Base-by-base conservation (phyloP, 2,888 invertebrate species). In the Formica aserva region DNA sequence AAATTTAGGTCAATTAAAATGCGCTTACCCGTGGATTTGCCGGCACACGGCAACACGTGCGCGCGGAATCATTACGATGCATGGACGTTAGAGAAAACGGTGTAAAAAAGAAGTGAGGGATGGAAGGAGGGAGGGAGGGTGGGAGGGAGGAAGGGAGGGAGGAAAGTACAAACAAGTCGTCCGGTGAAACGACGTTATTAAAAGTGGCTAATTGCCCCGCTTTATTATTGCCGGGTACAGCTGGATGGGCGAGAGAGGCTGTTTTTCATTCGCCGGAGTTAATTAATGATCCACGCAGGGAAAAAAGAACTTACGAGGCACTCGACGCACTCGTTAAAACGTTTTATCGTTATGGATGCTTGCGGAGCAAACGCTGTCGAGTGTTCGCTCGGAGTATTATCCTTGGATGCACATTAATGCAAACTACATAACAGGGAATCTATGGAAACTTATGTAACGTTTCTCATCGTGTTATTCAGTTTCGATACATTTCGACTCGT, bases 181-280 rank as follows among this genome's bases (percentile, higher is more conserved):
- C 74, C 83, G 82, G 81, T 69, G 83, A 85, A 87, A 86, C 84
- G 91, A 87, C 86, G 87, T 90, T 91, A 88, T 90, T 90, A 91
- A 90, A 89, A 91, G 91, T 89, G 86, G 86, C 91, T 90, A 90
- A 90, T 90, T 91, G 88, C 83, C 85, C 72, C 76, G 86, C 66
- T 90, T 90, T 88, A 88, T 91, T 90, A 87, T 88, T 66, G 82
- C 80, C 83, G 67, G 82, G 69, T 83, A 69, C 85, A 66, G 83
- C 76, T 83, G 81, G 84, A 88, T 85, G 83, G 85, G 77, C 82
- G 83, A 83, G 82, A 85, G 89, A 84, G 89, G 67, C 85, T 87
- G 87, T 86, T 90, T 88, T 89, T 89, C 85, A 88, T 90, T 85
- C 82, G 74, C 29, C 83, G 32, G 77, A 74, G 87, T 85, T 90